Conservation (phyloP, 1,140 invertebrate genomes). For the Eumeta japonica region DNA sequence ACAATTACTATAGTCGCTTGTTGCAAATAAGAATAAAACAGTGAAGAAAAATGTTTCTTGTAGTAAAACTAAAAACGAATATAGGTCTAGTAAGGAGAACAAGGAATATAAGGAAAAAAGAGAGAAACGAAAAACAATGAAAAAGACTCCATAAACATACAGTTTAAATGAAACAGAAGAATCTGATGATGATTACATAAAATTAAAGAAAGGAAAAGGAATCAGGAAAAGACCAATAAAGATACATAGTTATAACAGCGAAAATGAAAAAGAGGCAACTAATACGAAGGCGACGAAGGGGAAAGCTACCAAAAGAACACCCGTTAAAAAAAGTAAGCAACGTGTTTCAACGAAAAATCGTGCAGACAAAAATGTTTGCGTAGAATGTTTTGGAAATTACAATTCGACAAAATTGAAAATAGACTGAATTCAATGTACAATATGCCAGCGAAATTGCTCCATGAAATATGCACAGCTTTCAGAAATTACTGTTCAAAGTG, state of each 20-base stretch:
- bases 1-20: slow-evolving; percentile 33
- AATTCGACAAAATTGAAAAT: slow-evolving; percentile 17
- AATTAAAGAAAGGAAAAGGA: too few relatives aligned
- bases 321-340: slow-evolving; percentile 9
- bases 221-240: too few relatives aligned
- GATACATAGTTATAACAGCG: too few relatives aligned
- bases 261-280: too few relatives aligned
- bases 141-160: slow-evolving; percentile 5
- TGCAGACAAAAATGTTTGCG: slow-evolving; percentile 13
- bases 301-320: slow-evolving; percentile 5
- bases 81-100: slow-evolving; percentile 10
- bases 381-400: slow-evolving; percentile 18
- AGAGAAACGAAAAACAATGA: too few relatives aligned
- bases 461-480: slow-evolving; percentile 14
- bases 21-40: slow-evolving; percentile 20
- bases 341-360: too few relatives aligned
- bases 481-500: slow-evolving; percentile 13
- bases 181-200: slow-evolving; percentile 8
- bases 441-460: slow-evolving; percentile 14
- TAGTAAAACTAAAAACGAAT: slow-evolving; percentile 9
- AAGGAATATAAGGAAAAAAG: slow-evolving; percentile 11
- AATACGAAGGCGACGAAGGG: too few relatives aligned
- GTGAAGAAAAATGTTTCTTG: slow-evolving; percentile 14
- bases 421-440: slow-evolving; percentile 19
- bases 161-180: slow-evolving; percentile 8